phyloP scores from a whole-genome alignment of 1,140 invertebrate genomes.

The Drosophila nebulosa region DNA sequence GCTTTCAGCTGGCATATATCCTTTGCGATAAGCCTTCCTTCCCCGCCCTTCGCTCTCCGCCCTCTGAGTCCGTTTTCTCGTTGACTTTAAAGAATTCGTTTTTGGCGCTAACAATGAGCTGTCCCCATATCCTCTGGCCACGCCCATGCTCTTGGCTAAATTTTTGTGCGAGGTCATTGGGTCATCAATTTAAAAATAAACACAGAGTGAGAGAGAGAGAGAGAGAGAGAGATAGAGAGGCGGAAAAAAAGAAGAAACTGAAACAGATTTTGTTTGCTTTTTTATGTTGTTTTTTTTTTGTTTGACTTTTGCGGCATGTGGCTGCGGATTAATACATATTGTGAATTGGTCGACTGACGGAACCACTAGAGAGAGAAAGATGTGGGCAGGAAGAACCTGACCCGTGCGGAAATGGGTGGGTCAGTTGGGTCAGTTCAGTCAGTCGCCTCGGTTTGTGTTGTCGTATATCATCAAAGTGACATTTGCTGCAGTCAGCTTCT shows the following conservation, averaged over 20 bases:
- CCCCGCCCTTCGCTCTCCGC: background rate
- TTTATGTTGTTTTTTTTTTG: constrained; percentile 10
- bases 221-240: too few relatives aligned
- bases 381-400: background rate
- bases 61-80: too few relatives aligned
- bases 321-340: constrained; percentile 34
- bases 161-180: constrained; percentile 47
- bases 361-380: background rate
- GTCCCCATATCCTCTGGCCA: constrained; percentile 7
- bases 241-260: constrained; percentile 6
- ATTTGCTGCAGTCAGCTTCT: constrained; percentile 46
- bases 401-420: background rate
- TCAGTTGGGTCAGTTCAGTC: background rate
- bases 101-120: constrained; percentile 35
- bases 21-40: constrained; percentile 32
- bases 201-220: too few relatives aligned
- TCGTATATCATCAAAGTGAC: constrained; percentile 48
- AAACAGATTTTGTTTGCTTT: constrained; percentile 27
- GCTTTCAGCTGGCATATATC: constrained; percentile 4
- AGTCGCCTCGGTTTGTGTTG: background rate
- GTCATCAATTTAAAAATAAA: constrained; percentile 56
- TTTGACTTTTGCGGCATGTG: constrained; percentile 9
- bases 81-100: constrained; percentile 54
- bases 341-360: constrained; percentile 8
- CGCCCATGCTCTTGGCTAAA: background rate